phyloP scores from a whole-genome alignment of 2,888 invertebrate genomes.

The Dichetophora obliterata region DNA sequence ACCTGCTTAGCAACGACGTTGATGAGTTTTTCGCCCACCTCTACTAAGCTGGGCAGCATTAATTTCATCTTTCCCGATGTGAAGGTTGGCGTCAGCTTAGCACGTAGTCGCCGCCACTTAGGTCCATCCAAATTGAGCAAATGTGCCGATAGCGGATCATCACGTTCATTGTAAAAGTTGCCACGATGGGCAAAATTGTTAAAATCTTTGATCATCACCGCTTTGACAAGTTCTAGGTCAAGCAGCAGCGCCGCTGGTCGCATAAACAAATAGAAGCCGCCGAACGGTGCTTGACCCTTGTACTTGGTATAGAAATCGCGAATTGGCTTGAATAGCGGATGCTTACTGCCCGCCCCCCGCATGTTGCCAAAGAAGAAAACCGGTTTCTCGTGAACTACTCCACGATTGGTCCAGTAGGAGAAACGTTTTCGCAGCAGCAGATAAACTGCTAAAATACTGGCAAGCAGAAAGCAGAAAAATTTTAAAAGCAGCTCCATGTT shows the following conservation, averaged over 20 bases:
- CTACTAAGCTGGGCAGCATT: conserved; percentile 68
- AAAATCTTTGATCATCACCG: conserved; percentile 68
- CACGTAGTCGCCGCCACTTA: conserved; percentile 70
- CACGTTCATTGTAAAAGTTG: conserved; percentile 61
- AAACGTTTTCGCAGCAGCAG: conserved; percentile 47
- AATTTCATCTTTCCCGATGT: conserved; percentile 71
- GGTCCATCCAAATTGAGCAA: conserved; percentile 66
- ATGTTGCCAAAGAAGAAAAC: conserved; percentile 56
- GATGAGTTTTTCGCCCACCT: conserved; percentile 61
- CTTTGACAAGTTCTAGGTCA: conserved; percentile 65
- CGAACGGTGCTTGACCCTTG: conserved; percentile 56
- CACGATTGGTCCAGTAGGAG: conserved; percentile 56
- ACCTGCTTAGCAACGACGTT: conserved; percentile 49
- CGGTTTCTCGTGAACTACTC: conserved; percentile 55
- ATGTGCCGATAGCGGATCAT: conserved; percentile 67
- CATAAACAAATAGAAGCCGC: conserved; percentile 59
- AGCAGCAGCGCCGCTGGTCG: conserved; percentile 54
- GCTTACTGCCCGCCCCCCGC: conserved; percentile 52
- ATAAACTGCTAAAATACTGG: conserved; percentile 16
- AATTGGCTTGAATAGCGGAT: conserved; percentile 53
- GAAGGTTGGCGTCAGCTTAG: conserved; percentile 71
- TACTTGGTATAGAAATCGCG: conserved; percentile 57
- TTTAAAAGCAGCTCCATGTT: neutral
- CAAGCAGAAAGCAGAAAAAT: neutral
- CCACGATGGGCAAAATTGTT: conserved; percentile 65